phyloP scores from a whole-genome alignment of 2,888 invertebrate genomes.

The Agrilus biguttatus region DNA sequence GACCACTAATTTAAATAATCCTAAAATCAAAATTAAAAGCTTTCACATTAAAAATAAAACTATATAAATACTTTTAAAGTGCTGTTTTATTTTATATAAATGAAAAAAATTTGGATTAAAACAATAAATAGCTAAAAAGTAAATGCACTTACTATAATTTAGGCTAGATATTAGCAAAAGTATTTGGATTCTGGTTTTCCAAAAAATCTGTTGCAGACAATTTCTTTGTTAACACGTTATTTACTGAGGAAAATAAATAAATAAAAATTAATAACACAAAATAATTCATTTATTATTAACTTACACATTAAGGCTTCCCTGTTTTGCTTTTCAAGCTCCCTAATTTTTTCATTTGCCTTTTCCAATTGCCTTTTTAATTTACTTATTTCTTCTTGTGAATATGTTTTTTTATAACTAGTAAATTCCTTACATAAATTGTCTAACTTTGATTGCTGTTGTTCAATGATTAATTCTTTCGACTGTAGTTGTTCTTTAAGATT shows the following conservation, averaged over 20 bases:
- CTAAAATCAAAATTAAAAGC: too few species aligned
- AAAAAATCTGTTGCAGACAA: constrained; percentile 12
- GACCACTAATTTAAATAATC: too few species aligned
- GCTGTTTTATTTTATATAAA: too few species aligned
- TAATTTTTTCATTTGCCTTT: constrained; percentile 15
- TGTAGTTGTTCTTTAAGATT: constrained; percentile 11
- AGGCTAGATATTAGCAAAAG: too few species aligned
- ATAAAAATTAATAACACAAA: constrained; percentile 2
- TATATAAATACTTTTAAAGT: too few species aligned
- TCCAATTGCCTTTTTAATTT: constrained; percentile 18
- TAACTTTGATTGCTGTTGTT: constrained; percentile 15
- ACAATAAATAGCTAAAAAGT: too few species aligned
- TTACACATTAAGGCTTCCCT: constrained; percentile 25
- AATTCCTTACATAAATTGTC: constrained; percentile 20
- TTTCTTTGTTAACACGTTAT: constrained; percentile 20
- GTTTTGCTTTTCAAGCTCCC: constrained; percentile 22
- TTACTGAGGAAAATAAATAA: constrained; percentile 17
- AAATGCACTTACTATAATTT: too few species aligned
- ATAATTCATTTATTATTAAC: constrained; percentile 4
- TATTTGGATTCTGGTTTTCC: constrained; percentile 6
- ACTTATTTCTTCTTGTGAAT: constrained; percentile 18
- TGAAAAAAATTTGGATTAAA: too few species aligned
- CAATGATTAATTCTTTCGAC: constrained; percentile 17
- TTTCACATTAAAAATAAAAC: too few species aligned
- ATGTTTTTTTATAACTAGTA: constrained; percentile 18